Conservation (phyloP, 2,113 vertebrate genomes). For the Oreochromis tanganicae region DNA sequence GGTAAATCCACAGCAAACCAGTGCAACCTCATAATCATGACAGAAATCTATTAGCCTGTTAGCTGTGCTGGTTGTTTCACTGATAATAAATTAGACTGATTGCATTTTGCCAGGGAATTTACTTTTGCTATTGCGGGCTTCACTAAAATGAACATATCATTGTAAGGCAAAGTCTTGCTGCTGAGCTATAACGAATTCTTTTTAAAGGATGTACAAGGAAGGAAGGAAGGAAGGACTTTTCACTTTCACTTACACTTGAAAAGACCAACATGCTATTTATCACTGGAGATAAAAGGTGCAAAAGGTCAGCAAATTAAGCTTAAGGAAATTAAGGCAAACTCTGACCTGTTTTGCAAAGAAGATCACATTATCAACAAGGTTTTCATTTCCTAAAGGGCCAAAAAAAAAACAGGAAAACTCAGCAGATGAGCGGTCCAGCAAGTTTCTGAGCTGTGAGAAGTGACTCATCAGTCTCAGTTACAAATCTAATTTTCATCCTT, state of each 20-base stretch:
- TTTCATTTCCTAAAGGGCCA: neutral
- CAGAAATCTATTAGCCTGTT: slow-evolving; percentile 2
- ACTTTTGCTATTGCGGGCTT: neutral
- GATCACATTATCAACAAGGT: neutral
- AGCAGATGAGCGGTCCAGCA: neutral
- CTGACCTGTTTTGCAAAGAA: neutral
- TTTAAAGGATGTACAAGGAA: neutral
- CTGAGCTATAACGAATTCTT: neutral
- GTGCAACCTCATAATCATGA: slow-evolving; percentile 3
- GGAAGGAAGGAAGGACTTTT: neutral
- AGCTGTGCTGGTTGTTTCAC: neutral
- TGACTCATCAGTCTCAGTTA: neutral
- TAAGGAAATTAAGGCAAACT: neutral
- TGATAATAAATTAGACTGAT: slow-evolving; percentile 1
- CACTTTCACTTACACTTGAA: neutral
- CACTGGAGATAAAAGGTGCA: neutral
- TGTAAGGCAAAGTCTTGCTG: neutral
- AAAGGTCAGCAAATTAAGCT: neutral
- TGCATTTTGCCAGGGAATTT: neutral
- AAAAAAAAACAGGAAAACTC: neutral
- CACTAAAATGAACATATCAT: neutral
- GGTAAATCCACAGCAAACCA: neutral
- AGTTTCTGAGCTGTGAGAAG: neutral
- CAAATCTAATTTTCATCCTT: neutral
- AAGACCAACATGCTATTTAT: neutral